Conservation (phyloP, 2,113 vertebrate species). For the Empidonax alnorum region DNA sequence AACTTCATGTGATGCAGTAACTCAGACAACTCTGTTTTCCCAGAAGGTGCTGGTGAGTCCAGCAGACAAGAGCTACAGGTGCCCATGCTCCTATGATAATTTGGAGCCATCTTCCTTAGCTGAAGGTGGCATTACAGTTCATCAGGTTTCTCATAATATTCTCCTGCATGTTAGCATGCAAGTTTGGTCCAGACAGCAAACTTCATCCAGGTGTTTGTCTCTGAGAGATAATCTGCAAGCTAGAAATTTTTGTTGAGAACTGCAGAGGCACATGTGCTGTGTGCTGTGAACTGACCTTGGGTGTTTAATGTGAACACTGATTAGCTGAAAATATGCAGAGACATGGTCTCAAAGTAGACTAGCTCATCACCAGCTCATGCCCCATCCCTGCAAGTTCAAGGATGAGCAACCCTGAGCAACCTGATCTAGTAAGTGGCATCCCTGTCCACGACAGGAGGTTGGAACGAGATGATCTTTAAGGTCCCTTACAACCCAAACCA, state of each 20-base stretch:
- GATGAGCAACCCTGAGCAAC: not conserved
- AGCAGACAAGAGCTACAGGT: not conserved
- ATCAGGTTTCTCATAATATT: not conserved
- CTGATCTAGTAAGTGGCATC: not conserved
- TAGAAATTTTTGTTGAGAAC: not conserved
- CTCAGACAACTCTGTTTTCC: not conserved
- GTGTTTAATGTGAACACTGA: not conserved
- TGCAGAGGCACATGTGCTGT: not conserved
- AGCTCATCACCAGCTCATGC: not conserved
- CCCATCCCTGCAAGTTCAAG: not conserved
- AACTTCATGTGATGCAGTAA: not conserved
- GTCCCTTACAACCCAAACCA: not conserved
- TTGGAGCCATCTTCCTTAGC: not conserved
- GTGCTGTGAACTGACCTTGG: not conserved
- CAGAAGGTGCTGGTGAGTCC: not conserved
- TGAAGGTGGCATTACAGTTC: not conserved
- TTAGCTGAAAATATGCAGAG: not conserved
- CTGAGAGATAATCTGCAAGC: not conserved
- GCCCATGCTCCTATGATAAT: rapidly evolving
- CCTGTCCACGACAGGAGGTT: not conserved
- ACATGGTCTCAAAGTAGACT: not conserved
- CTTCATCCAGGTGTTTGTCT: not conserved
- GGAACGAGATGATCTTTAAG: not conserved
- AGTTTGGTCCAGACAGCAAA: not conserved
- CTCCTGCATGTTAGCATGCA: not conserved